phyloP scores from a whole-genome alignment of 1,140 invertebrate genomes.

The Campoletis sonorensis region DNA sequence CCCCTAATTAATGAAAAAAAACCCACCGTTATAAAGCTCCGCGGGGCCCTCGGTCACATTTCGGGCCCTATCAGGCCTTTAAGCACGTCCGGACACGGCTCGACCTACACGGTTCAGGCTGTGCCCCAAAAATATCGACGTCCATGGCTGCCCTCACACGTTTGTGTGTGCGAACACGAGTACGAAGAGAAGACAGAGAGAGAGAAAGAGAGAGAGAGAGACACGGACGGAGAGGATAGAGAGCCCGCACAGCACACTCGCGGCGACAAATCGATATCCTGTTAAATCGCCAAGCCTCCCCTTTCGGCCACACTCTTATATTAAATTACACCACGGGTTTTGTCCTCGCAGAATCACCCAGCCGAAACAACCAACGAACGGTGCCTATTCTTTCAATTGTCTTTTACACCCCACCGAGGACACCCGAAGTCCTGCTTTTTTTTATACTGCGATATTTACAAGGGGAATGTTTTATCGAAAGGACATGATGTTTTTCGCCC shows the following conservation, averaged over 20 bases:
- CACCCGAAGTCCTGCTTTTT: no score
- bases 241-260: constrained; percentile 61
- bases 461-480: constrained; percentile 52
- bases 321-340: constrained; percentile 65
- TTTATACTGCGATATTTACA: no score
- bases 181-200: constrained; percentile 21
- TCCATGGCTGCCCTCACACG: constrained; percentile 68
- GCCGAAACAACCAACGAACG: not conserved
- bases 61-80: constrained; percentile 66
- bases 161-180: constrained; percentile 53
- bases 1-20: constrained; percentile 34
- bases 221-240: constrained; percentile 29
- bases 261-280: constrained; percentile 69
- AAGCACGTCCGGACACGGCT: constrained; percentile 56
- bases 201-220: constrained; percentile 14
- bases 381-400: no score
- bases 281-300: constrained; percentile 68
- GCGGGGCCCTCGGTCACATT: constrained; percentile 49
- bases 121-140: constrained; percentile 74
- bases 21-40: constrained; percentile 36
- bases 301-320: constrained; percentile 56
- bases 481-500: constrained; percentile 56
- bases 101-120: constrained; percentile 60
- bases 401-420: no score
- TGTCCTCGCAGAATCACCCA: no score